These are phyloP conservation scores for Melipona quadrifasciata DNA, from an alignment of 1,140 invertebrate genomes.

Conservation along the genomic window DNA sequence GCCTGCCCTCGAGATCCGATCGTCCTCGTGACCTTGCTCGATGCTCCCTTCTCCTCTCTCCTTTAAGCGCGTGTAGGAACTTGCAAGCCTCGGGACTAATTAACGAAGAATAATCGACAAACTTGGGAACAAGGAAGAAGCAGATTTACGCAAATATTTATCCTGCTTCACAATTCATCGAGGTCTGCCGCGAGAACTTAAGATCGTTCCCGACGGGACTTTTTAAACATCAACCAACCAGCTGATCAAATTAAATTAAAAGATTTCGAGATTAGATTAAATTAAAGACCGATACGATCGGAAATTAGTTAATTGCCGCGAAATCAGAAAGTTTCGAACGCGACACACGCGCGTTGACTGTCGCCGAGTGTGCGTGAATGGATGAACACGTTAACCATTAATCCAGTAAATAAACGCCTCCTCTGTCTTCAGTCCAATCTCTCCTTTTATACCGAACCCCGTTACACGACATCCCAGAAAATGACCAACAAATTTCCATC, in stretches of 20 bases:
- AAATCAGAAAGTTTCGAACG: neutral
- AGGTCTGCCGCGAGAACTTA: too few relatives aligned
- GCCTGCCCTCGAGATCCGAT: neutral
- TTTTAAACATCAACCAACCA: too few relatives aligned
- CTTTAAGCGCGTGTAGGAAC: neutral
- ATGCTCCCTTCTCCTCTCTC: neutral
- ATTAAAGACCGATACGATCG: too few relatives aligned
- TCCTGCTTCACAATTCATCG: neutral
- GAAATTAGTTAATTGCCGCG: too few relatives aligned
- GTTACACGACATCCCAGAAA: neutral
- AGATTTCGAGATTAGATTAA: too few relatives aligned
- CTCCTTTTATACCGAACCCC: neutral
- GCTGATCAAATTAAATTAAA: too few relatives aligned
- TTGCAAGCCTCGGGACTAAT: neutral
- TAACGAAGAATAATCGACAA: neutral
- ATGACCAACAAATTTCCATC: neutral
- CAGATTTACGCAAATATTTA: neutral
- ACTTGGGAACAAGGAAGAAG: neutral
- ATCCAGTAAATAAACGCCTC: neutral
- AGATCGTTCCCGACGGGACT: too few relatives aligned
- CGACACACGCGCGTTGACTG: neutral
- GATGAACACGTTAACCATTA: neutral
- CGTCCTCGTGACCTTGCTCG: neutral
- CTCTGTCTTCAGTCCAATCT: neutral
- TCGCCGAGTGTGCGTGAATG: neutral